These are phyloP conservation scores for Diglossa cyanea DNA, from an alignment of 2,797 vertebrate genomes.

Conservation along the genomic window DNA sequence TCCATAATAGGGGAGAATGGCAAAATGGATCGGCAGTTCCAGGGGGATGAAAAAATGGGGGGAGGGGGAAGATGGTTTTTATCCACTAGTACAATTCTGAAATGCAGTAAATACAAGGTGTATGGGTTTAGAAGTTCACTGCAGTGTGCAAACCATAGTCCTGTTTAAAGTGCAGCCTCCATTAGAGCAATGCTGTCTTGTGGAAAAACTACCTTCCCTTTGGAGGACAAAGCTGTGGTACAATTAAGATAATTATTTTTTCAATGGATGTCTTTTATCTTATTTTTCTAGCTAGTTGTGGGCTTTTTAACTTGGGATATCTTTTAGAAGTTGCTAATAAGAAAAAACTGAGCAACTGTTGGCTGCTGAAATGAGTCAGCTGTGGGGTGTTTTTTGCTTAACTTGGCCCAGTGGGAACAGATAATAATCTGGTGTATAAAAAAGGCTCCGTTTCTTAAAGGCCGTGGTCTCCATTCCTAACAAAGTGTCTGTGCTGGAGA, in stretches of 20 bases:
- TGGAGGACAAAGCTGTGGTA: background rate
- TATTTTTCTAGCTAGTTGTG: background rate
- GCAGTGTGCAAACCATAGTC: background rate
- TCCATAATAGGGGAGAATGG: background rate
- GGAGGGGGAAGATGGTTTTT: background rate
- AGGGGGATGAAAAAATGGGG: rapidly evolving
- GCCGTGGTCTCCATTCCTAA: background rate
- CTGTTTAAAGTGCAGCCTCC: background rate
- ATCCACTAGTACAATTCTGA: background rate
- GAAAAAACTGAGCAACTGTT: background rate
- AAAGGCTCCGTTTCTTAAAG: background rate
- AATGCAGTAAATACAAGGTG: background rate
- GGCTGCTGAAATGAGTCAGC: background rate
- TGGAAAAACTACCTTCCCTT: background rate
- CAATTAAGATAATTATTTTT: constrained; percentile 42
- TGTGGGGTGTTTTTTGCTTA: background rate
- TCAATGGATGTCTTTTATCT: background rate
- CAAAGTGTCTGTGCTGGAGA: background rate
- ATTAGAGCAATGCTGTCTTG: background rate
- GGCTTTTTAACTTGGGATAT: background rate
- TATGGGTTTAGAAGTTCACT: background rate
- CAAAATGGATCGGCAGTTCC: background rate
- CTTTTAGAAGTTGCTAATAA: background rate
- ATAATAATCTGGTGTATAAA: background rate
- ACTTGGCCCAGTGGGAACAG: background rate